Evolutionary conservation across 1,140 invertebrate genomes (phyloP).

Genomic region (Homarus americanus): DNA sequence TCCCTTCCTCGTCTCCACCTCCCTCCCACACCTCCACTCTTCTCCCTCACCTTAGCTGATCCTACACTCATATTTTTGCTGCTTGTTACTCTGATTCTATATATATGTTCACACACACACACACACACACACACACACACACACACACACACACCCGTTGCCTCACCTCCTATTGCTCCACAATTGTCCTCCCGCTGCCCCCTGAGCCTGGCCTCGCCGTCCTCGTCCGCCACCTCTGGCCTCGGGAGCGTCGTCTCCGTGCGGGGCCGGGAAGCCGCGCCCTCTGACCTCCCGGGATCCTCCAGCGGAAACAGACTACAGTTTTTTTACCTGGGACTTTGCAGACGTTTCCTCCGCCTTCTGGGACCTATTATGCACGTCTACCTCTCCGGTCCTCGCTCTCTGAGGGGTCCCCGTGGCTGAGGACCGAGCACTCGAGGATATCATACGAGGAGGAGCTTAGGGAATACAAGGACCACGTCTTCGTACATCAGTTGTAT

Average conservation of each 20-base stretch:
- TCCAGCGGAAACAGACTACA: conserved; percentile 21
- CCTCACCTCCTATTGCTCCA: background rate
- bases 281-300: conserved; percentile 13
- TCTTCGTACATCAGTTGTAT: no score
- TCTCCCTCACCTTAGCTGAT: no score
- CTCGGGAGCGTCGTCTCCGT: background rate
- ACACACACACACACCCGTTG: no score
- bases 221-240: background rate
- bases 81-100: no score
- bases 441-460: no score
- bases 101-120: no score
- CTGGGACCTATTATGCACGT: background rate
- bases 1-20: background rate
- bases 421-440: no score
- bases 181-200: background rate
- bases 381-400: background rate
- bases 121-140: no score
- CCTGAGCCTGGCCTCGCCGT: background rate
- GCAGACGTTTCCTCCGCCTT: background rate
- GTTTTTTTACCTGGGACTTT: conserved; percentile 16
- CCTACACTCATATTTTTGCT: no score
- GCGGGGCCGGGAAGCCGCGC: conserved; percentile 10
- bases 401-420: no score
- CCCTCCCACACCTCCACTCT: no score
- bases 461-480: no score